phyloP scores from a whole-genome alignment of 2,888 invertebrate genomes.

The Dolichomitus sp. region DNA sequence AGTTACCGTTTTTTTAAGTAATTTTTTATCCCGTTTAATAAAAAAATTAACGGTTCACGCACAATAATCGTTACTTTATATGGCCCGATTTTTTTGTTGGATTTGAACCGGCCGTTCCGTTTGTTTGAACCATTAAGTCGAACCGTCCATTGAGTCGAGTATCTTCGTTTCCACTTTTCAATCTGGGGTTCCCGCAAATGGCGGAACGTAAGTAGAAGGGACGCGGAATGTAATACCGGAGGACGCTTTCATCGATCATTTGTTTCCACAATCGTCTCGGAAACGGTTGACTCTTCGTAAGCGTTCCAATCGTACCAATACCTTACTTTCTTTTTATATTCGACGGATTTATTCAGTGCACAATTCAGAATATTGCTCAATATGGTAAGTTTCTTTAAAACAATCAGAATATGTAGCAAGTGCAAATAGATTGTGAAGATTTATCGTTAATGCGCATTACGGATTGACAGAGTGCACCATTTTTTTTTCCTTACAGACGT shows the following conservation, averaged over 20 bases:
- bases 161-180: not conserved
- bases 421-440: not conserved
- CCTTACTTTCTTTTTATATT: not conserved
- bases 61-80: not conserved
- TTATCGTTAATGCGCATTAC: not conserved
- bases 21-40: not conserved
- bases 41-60: not conserved
- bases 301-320: not conserved
- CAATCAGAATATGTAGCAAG: not conserved
- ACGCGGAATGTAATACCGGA: not conserved
- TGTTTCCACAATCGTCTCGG: not conserved
- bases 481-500: not conserved
- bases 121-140: not conserved
- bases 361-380: not conserved
- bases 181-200: slow-evolving; percentile 13
- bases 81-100: not conserved
- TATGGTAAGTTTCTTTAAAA: not conserved
- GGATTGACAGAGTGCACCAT: not conserved
- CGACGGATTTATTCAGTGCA: not conserved
- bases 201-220: too few relatives aligned
- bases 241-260: not conserved
- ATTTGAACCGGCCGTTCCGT: not conserved
- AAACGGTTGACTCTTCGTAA: not conserved
- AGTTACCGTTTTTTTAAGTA: not conserved
- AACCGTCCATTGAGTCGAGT: too few relatives aligned